phyloP scores from a whole-genome alignment of 2,113 vertebrate species.

The Calyptommatus sinebrachiatus region DNA sequence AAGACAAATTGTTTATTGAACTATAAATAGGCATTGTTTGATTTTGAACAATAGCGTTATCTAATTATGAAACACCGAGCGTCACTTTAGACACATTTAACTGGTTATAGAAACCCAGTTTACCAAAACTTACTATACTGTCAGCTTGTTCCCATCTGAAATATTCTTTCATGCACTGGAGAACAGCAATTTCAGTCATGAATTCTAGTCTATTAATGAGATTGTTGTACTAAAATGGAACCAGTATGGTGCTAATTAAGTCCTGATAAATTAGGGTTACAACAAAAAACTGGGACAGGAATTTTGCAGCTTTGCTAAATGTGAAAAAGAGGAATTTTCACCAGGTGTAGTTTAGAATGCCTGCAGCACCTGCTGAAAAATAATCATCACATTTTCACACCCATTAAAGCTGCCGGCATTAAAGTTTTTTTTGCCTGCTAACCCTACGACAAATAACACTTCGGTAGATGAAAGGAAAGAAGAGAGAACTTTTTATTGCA shows the following conservation, averaged over 20 bases:
- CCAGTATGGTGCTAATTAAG: constrained; percentile 16
- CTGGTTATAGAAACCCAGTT: constrained; percentile 46
- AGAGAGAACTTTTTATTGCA: background rate
- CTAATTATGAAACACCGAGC: constrained; percentile 74
- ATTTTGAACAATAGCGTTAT: constrained; percentile 77
- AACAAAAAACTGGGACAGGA: too few species aligned
- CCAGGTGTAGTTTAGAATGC: too few species aligned
- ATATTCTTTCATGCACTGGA: constrained; percentile 15
- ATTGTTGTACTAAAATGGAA: constrained; percentile 6
- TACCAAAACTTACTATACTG: constrained; percentile 37
- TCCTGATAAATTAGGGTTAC: background rate
- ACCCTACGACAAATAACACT: background rate
- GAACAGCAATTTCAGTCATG: constrained; percentile 28
- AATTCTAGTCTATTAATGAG: constrained; percentile 11
- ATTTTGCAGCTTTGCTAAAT: too few species aligned
- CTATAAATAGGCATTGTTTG: constrained; percentile 78
- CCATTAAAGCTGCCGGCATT: too few species aligned
- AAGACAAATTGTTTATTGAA: constrained; percentile 87
- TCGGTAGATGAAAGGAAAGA: constrained; percentile 25
- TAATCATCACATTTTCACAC: too few species aligned
- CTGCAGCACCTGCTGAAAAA: too few species aligned
- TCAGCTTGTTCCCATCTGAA: constrained; percentile 39
- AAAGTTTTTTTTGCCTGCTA: too few species aligned
- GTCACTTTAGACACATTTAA: constrained; percentile 56
- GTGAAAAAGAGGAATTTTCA: too few species aligned